Conservation (phyloP, 2,888 invertebrate genomes). For the Diplazon laetatorius region DNA sequence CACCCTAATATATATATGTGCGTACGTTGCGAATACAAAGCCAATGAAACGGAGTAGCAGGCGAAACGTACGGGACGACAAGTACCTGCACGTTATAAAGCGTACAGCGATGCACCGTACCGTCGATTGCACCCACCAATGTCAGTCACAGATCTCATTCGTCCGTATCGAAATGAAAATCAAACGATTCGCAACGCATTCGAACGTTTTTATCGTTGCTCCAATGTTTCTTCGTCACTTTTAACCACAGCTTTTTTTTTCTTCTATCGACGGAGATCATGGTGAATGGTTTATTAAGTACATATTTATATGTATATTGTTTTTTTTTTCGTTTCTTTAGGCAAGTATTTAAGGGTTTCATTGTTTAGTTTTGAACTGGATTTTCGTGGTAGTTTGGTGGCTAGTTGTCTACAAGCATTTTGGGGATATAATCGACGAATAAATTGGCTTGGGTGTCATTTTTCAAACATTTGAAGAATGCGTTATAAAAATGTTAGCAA, state of each 20-base stretch:
- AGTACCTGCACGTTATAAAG: conserved; percentile 28
- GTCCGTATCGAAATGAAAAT: neutral
- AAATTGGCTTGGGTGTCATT: no score
- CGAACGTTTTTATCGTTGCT: neutral
- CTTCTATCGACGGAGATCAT: neutral
- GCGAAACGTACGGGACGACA: neutral
- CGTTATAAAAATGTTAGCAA: no score
- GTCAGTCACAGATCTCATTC: conserved; percentile 12
- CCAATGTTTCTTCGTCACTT: neutral
- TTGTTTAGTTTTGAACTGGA: no score
- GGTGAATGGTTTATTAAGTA: neutral
- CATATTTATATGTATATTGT: no score
- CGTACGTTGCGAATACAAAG: conserved; percentile 17
- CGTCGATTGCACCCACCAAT: conserved; percentile 28
- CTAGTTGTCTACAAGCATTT: no score
- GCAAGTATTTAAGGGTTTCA: no score
- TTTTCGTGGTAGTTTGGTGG: no score
- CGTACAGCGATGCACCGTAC: conserved; percentile 7
- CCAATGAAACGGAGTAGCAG: conserved; percentile 2
- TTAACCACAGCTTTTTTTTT: neutral
- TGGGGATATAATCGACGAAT: no score
- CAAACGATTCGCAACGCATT: neutral
- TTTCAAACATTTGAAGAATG: no score
- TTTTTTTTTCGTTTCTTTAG: no score
- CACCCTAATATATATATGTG: neutral